phyloP scores from a whole-genome alignment of 2,888 invertebrate species.

The Alloplasta piceator region DNA sequence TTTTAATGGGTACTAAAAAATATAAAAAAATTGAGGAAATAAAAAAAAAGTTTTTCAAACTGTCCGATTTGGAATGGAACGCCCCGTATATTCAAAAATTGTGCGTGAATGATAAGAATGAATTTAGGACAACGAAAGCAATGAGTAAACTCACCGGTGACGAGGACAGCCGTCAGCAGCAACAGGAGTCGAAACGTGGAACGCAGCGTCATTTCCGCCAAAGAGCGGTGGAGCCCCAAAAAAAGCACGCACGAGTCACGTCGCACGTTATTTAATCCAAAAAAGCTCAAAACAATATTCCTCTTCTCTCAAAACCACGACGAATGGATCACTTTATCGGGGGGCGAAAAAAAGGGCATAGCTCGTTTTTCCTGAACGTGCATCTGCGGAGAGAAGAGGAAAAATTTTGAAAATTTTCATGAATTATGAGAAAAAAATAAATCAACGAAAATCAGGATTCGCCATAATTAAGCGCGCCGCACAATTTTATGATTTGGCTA shows the following conservation, averaged over 20 bases:
- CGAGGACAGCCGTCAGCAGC: conserved; percentile 67
- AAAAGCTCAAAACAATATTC: background rate
- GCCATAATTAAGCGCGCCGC: background rate
- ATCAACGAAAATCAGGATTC: background rate
- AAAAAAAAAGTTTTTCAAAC: background rate
- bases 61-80: too few relatives aligned
- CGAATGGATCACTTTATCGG: conserved; percentile 37
- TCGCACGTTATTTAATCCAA: conserved; percentile 24
- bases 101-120: background rate
- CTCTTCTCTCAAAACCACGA: background rate
- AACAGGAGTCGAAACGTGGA: conserved; percentile 66
- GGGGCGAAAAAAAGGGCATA: conserved; percentile 6
- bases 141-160: conserved; percentile 67
- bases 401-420: background rate
- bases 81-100: background rate
- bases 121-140: background rate
- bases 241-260: background rate
- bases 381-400: background rate
- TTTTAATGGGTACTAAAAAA: too few relatives aligned
- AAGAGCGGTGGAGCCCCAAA: background rate
- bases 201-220: conserved; percentile 41
- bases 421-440: background rate
- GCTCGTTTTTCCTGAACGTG: background rate
- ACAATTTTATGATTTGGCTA: too few relatives aligned
- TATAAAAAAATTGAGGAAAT: background rate